phyloP scores from a whole-genome alignment of 1,140 invertebrate species.

The Drosophila funebris region DNA sequence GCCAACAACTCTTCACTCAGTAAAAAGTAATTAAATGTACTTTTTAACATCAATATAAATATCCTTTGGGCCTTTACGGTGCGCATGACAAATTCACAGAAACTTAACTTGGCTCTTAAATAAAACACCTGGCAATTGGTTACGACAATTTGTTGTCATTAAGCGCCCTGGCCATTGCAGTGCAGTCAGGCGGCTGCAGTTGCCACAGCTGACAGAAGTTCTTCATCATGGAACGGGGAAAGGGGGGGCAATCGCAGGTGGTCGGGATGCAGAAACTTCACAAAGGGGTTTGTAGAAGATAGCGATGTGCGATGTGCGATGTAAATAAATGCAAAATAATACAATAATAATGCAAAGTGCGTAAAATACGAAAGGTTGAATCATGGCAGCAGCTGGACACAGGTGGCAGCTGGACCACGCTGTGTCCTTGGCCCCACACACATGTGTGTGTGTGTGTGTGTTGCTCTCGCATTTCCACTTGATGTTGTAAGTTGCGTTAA shows the following conservation, averaged over 20 bases:
- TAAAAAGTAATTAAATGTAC: conserved; percentile 38
- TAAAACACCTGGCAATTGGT: conserved; percentile 68
- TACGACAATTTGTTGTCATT: conserved; percentile 75
- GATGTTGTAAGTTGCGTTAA: conserved; percentile 65
- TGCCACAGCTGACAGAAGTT: conserved; percentile 35
- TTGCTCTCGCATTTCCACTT: conserved; percentile 26
- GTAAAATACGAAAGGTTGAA: conserved; percentile 37
- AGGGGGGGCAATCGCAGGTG: neutral
- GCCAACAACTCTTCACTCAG: neutral
- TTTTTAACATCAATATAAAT: conserved; percentile 7
- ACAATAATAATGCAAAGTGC: conserved; percentile 77
- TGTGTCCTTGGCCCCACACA: conserved; percentile 10
- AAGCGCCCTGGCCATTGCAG: conserved; percentile 20
- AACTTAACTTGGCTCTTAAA: conserved; percentile 45
- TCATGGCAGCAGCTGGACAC: neutral
- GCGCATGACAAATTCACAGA: conserved; percentile 13
- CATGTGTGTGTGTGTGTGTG: no score
- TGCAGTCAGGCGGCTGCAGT: conserved; percentile 1
- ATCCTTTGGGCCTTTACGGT: neutral
- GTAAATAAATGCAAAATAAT: conserved; percentile 81
- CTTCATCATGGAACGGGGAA: conserved; percentile 19
- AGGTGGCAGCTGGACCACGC: neutral
- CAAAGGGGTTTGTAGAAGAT: conserved; percentile 23
- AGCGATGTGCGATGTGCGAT: conserved; percentile 38
- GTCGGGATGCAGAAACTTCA: neutral